Percentiles rank a stretch among this genome's conserved stretches.
These are phyloP conservation scores for Hyalella azteca DNA, from an alignment of 2,888 invertebrate species.

Conservation along the genomic window DNA sequence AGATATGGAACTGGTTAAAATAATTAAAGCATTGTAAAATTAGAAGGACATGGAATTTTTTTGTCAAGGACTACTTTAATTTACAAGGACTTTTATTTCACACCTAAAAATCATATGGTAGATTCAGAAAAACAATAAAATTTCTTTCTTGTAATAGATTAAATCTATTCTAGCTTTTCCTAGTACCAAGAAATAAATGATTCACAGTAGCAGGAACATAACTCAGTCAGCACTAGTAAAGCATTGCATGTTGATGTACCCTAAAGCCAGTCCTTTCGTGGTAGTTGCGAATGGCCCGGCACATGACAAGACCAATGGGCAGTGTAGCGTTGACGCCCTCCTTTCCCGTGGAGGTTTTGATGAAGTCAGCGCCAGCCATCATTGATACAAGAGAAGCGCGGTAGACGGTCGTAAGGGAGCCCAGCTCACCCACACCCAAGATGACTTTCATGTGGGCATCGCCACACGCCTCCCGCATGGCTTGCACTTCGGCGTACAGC, in stretches of 20 bases:
- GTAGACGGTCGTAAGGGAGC: constrained; percentile 83
- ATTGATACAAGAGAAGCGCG: constrained; percentile 87
- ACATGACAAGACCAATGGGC: constrained; percentile 90
- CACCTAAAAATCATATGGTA: not conserved
- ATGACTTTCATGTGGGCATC: constrained; percentile 87
- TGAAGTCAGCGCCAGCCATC: constrained; percentile 96
- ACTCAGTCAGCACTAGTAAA: too few species aligned
- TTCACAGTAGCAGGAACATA: too few species aligned
- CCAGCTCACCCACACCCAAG: constrained; percentile 91
- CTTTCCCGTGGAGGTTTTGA: constrained; percentile 97
- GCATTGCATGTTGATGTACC: too few species aligned
- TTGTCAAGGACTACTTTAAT: too few species aligned
- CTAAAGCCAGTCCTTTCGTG: constrained; percentile 73
- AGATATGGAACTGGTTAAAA: not conserved
- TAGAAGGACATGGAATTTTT: too few species aligned
- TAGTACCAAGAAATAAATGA: too few species aligned
- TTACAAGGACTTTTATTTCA: too few species aligned
- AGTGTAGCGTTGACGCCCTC: constrained; percentile 93
- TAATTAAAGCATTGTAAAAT: too few species aligned
- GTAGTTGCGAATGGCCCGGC: constrained; percentile 85
- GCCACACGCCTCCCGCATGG: constrained; percentile 82
- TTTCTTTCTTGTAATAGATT: not conserved
- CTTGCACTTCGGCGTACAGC: constrained; percentile 79
- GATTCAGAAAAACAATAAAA: not conserved
- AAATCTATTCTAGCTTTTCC: too few species aligned